These are phyloP conservation scores for Sebastes flavidus DNA, from an alignment of 2,797 vertebrate genomes.

Conservation along the genomic window DNA sequence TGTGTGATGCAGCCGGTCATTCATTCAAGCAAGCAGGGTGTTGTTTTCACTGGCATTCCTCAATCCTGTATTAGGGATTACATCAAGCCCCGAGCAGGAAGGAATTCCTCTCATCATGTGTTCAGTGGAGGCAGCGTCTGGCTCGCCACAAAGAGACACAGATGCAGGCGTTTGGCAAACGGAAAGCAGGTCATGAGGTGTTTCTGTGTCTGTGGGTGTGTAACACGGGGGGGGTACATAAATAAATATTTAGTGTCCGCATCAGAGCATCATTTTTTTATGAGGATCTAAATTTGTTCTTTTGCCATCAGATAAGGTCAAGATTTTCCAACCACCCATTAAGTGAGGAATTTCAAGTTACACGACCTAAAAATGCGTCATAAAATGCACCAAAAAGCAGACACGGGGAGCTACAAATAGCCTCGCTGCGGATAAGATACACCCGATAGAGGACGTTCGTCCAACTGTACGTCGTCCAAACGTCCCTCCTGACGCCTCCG, in stretches of 20 bases:
- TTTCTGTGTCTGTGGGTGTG: conserved; percentile 27
- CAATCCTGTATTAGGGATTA: conserved; percentile 80
- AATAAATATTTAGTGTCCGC: background rate
- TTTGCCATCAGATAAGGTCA: conserved; percentile 23
- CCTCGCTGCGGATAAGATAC: conserved; percentile 17
- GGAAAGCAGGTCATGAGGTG: conserved; percentile 60
- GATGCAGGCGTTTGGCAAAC: conserved; percentile 59
- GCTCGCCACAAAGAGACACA: conserved; percentile 62
- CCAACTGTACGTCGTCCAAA: conserved; percentile 7
- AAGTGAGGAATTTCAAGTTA: conserved; percentile 36
- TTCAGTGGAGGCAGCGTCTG: conserved; percentile 52
- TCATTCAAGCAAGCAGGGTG: conserved; percentile 39
- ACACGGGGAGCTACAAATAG: conserved; percentile 41
- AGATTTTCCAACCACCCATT: conserved; percentile 1
- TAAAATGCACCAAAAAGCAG: conserved; percentile 28
- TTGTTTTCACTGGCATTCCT: conserved; percentile 73
- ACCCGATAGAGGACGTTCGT: conserved; percentile 15
- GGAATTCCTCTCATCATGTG: conserved; percentile 83
- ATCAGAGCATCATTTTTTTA: background rate
- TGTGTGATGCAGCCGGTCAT: conserved; percentile 26
- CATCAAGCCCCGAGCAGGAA: conserved; percentile 77
- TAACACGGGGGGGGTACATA: background rate
- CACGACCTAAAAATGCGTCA: conserved; percentile 39
- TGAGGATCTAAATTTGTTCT: background rate
- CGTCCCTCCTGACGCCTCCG: conserved; percentile 13